phyloP scores from a whole-genome alignment of 2,797 vertebrate genomes.

The Erethizon dorsatum region DNA sequence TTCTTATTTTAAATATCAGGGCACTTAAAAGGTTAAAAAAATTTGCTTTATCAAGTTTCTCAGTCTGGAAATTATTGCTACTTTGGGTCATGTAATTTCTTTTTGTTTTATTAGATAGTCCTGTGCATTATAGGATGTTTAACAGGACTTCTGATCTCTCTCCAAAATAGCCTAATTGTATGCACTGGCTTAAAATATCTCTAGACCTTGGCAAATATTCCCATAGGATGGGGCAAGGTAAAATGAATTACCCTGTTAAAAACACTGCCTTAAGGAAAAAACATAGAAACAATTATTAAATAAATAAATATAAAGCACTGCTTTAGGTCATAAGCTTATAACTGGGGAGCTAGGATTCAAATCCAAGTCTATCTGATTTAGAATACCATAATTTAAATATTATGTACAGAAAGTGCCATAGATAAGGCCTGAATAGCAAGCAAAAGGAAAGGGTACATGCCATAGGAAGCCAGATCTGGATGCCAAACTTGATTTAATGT shows the following conservation, averaged over 20 bases:
- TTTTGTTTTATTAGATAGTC: neutral
- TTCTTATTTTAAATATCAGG: conserved; percentile 55
- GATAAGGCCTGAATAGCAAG: neutral
- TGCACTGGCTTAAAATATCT: neutral
- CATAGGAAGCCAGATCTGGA: neutral
- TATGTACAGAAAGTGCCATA: neutral
- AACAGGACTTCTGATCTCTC: neutral
- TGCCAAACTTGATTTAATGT: neutral
- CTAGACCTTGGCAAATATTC: neutral
- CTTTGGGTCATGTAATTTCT: neutral
- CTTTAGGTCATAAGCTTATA: conserved; percentile 11
- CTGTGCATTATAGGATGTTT: neutral
- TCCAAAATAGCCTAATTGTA: neutral
- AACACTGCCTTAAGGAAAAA: neutral
- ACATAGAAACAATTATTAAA: neutral
- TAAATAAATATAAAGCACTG: neutral
- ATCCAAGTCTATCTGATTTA: neutral
- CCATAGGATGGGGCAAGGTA: neutral
- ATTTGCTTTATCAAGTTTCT: conserved; percentile 14
- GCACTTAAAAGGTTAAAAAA: neutral
- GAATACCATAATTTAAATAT: conserved; percentile 2
- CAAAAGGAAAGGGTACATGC: neutral
- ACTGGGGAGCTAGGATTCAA: neutral
- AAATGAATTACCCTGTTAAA: conserved; percentile 35
- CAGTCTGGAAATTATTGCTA: neutral